Evolutionary conservation across 2,888 invertebrate species (phyloP), one percentile per base, ranked within the genome.

Genomic region (Amblyjoppa proteus): DNA sequence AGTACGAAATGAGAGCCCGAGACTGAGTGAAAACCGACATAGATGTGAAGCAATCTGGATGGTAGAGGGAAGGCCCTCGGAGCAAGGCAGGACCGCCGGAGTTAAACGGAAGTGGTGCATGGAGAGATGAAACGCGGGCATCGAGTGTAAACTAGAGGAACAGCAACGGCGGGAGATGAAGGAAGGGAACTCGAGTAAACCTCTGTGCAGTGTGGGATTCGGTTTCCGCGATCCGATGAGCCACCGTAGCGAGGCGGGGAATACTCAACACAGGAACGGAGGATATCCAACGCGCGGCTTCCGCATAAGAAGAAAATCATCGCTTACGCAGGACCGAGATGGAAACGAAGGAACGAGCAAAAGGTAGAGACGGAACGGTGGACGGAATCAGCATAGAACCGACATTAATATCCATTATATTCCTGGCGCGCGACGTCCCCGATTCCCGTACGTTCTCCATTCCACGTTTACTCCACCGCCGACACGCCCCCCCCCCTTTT

Each of bases 341-440:
- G 53, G 73, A 80, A 79, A 82, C 51, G 77, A 61, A 58, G 56
- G 76, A 79, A 82, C 71, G 51, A 86, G 77, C 81, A 70, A 84
- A 83, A 85, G 68, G 45, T 45, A 74, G 81, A 81, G 73, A 75
- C 77, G 56, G 51, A 61, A 69, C 64, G 41, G 53, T 66, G 83
- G 66, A 87, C 75, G 87, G 80, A 91, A 91, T 91, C 90, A 88
- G 89, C 90, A 89, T 89, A 88, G 89, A 66, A 88, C 88, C 83
- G 88, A 89, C 90, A 92, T 91, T 90, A 91, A 91, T 92, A 91
- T 91, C 91, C 90, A 92, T 90, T 90, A 90, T 90, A 90, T 89
- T 90, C 85, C 86, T 81, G 68, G 70, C 79, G 38, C 82, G 53
- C 68, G 87, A 82, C 87, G 68, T 84, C 85, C 73, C 85, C 87